phyloP scores from a whole-genome alignment of 2,113 vertebrate genomes.

The Dicentrarchus labrax region DNA sequence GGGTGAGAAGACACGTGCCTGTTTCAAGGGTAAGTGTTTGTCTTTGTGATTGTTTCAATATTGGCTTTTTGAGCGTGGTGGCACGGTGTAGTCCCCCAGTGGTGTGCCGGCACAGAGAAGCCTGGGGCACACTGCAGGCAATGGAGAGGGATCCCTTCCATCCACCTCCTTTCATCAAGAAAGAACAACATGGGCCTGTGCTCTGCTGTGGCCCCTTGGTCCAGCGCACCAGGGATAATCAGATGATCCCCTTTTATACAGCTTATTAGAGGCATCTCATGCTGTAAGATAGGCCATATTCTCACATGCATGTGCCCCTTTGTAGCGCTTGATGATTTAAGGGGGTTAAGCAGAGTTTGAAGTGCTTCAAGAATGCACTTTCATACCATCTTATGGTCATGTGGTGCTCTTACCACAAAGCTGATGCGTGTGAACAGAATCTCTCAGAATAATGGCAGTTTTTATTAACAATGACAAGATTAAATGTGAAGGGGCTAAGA shows the following conservation, averaged over 20 bases:
- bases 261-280: conserved; percentile 83
- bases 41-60: conserved; percentile 83
- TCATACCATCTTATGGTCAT: conserved; percentile 72
- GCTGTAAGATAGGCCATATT: conserved; percentile 74
- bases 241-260: conserved; percentile 83
- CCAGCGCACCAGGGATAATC: conserved; percentile 80
- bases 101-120: conserved; percentile 68
- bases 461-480: conserved; percentile 81
- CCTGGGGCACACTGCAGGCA: conserved; percentile 82
- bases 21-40: conserved; percentile 80
- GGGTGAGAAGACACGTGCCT: conserved; percentile 70
- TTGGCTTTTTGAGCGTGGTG: conserved; percentile 79
- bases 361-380: conserved; percentile 63
- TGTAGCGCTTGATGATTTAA: conserved; percentile 72
- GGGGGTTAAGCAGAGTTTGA: conserved; percentile 78
- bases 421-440: conserved; percentile 50
- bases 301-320: conserved; percentile 73
- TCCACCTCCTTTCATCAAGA: conserved; percentile 83
- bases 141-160: conserved; percentile 80
- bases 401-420: conserved; percentile 59
- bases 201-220: conserved; percentile 73
- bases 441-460: conserved; percentile 58
- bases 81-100: conserved; percentile 69
- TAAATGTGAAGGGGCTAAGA: conserved; percentile 76
- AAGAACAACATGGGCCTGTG: conserved; percentile 77